These are phyloP conservation scores for Trimorus sp. DNA, from an alignment of 2,888 invertebrate species.

Conservation along the genomic window DNA sequence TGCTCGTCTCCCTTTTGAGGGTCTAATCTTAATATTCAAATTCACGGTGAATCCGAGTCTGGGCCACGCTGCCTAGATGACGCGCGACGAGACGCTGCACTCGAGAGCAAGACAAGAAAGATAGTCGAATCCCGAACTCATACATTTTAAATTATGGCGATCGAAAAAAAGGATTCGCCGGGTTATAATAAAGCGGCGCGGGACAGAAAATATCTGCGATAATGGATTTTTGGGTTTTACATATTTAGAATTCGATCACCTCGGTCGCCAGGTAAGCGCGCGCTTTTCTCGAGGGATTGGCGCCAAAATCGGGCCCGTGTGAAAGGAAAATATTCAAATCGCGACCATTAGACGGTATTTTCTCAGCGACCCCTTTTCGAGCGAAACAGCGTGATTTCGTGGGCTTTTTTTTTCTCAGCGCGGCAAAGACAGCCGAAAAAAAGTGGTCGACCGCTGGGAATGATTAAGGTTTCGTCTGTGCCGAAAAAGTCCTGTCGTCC, in stretches of 20 bases:
- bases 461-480: constrained; percentile 69
- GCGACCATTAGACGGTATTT: constrained; percentile 44
- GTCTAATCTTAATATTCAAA: constrained; percentile 81
- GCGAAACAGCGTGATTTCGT: constrained; percentile 53
- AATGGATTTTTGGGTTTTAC: constrained; percentile 67
- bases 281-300: constrained; percentile 4
- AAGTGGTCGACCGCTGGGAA: constrained; percentile 63
- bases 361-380: constrained; percentile 52
- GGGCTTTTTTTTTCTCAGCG: constrained; percentile 33
- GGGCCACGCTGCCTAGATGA: constrained; percentile 55
- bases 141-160: constrained; percentile 81
- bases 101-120: constrained; percentile 47
- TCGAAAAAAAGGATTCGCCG: constrained; percentile 73
- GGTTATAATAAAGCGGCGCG: constrained; percentile 67
- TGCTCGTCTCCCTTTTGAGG: constrained; percentile 63
- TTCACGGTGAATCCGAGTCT: constrained; percentile 74
- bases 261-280: constrained; percentile 24
- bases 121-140: constrained; percentile 77
- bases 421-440: constrained; percentile 39
- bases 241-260: constrained; percentile 49
- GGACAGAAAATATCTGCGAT: constrained; percentile 70
- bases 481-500: constrained; percentile 54
- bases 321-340: constrained; percentile 57
- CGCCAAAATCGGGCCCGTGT: constrained; percentile 18
- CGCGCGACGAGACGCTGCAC: constrained; percentile 57